These are phyloP conservation scores for Ophion ellenae DNA, from an alignment of 2,888 invertebrate species.

Conservation along the genomic window DNA sequence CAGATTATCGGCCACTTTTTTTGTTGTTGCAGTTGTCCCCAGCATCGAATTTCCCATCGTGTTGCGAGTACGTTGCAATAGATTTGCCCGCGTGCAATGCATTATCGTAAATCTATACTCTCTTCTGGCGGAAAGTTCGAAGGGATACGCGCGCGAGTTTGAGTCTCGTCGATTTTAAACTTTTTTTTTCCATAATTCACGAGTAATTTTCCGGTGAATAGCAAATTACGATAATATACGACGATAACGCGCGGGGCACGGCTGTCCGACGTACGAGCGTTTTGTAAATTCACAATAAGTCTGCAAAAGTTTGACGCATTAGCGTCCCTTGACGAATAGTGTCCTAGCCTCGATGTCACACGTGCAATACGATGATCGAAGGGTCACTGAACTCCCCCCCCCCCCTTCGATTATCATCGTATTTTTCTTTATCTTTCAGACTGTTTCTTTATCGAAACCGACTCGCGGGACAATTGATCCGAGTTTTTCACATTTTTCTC, in stretches of 20 bases:
- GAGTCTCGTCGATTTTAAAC: conserved; percentile 13
- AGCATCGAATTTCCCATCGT: background rate
- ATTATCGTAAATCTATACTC: conserved; percentile 21
- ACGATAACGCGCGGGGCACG: conserved; percentile 43
- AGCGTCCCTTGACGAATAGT: conserved; percentile 49
- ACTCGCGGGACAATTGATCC: conserved; percentile 43
- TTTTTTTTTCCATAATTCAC: conserved; percentile 18
- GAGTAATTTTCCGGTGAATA: conserved; percentile 32
- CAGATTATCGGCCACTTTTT: background rate
- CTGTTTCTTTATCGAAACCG: conserved; percentile 42
- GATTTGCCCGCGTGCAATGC: conserved; percentile 7
- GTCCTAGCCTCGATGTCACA: conserved; percentile 35
- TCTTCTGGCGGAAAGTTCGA: conserved; percentile 28
- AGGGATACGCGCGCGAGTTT: conserved; percentile 6
- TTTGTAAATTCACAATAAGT: background rate
- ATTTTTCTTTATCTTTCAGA: conserved; percentile 59
- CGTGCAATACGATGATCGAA: conserved; percentile 36
- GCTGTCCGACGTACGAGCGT: conserved; percentile 18
- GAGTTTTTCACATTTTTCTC: conserved; percentile 14
- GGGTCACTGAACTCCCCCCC: conserved; percentile 58
- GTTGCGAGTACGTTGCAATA: background rate
- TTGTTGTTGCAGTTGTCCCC: background rate
- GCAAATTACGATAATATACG: conserved; percentile 10
- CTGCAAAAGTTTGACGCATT: conserved; percentile 32
- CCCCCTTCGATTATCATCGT: conserved; percentile 56